These are phyloP conservation scores for Strigamia maritima DNA, from an alignment of 2,888 invertebrate genomes.

Conservation along the genomic window DNA sequence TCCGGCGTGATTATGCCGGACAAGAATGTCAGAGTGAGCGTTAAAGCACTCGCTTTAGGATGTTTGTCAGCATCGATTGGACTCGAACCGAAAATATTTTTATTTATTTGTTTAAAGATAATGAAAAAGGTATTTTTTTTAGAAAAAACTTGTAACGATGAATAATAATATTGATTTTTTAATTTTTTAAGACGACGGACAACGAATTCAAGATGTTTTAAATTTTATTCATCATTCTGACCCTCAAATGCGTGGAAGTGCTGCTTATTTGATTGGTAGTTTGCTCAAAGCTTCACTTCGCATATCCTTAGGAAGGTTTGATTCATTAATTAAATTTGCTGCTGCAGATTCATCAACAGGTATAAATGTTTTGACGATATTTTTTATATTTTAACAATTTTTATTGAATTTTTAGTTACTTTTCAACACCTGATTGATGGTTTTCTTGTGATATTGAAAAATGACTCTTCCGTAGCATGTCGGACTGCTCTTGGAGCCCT, in stretches of 20 bases:
- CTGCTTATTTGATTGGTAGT: slow-evolving; percentile 65
- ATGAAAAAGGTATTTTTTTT: slow-evolving; percentile 26
- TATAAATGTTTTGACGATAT: background rate
- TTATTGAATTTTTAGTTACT: slow-evolving; percentile 44
- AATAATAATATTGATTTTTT: background rate
- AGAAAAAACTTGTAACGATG: background rate
- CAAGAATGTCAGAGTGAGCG: slow-evolving; percentile 76
- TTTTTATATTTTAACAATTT: background rate
- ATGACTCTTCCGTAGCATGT: slow-evolving; percentile 71
- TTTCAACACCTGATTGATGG: slow-evolving; percentile 49
- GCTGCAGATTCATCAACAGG: background rate
- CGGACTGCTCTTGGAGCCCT: slow-evolving; percentile 68
- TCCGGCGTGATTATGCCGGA: slow-evolving; percentile 66
- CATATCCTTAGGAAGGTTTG: slow-evolving; percentile 53
- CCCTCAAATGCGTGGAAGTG: slow-evolving; percentile 74
- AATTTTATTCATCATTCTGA: slow-evolving; percentile 70
- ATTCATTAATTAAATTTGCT: slow-evolving; percentile 39
- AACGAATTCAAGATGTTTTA: slow-evolving; percentile 60
- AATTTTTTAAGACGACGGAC: background rate
- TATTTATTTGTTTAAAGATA: slow-evolving; percentile 55
- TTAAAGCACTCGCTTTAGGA: slow-evolving; percentile 79
- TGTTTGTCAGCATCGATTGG: slow-evolving; percentile 73
- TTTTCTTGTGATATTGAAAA: slow-evolving; percentile 52
- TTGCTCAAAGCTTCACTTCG: slow-evolving; percentile 64
- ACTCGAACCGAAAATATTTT: slow-evolving; percentile 71